A percentile compares a stretch with the other conserved stretches of the same genome.
Conservation (phyloP, 2,113 vertebrate species). For the Tragelaphus buxtoni region DNA sequence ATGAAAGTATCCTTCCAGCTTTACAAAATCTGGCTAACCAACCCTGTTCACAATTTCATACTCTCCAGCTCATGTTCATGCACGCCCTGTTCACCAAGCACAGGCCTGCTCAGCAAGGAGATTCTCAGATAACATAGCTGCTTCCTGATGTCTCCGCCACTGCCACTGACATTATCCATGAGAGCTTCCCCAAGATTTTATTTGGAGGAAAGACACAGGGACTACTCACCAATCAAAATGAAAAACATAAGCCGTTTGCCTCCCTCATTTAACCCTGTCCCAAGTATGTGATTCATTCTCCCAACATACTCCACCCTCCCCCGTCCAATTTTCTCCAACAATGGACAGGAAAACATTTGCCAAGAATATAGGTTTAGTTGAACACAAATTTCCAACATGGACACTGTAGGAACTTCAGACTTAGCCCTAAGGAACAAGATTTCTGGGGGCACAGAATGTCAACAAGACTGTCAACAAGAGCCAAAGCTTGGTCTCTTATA, state of each 20-base stretch:
- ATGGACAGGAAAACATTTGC: not conserved
- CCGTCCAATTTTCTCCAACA: not conserved
- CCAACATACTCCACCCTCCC: not conserved
- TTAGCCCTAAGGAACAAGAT: not conserved
- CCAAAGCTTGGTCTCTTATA: not conserved
- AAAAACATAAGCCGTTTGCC: not conserved
- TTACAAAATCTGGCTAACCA: not conserved
- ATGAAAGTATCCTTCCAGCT: not conserved
- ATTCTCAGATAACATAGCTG: not conserved
- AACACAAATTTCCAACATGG: not conserved
- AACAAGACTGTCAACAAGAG: not conserved
- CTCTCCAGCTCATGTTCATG: not conserved
- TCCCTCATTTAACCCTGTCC: not conserved
- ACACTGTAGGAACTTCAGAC: not conserved
- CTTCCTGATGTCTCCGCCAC: not conserved
- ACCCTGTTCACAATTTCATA: not conserved
- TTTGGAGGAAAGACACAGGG: not conserved
- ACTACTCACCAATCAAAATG: not conserved
- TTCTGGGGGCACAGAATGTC: not conserved
- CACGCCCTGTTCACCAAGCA: not conserved
- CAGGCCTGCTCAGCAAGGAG: not conserved
- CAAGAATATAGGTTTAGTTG: not conserved
- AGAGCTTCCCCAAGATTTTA: not conserved
- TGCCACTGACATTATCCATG: not conserved
- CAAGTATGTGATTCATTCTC: not conserved